These are phyloP conservation scores for Plectrocnemia conspersa DNA, from an alignment of 1,140 invertebrate species.

Conservation along the genomic window DNA sequence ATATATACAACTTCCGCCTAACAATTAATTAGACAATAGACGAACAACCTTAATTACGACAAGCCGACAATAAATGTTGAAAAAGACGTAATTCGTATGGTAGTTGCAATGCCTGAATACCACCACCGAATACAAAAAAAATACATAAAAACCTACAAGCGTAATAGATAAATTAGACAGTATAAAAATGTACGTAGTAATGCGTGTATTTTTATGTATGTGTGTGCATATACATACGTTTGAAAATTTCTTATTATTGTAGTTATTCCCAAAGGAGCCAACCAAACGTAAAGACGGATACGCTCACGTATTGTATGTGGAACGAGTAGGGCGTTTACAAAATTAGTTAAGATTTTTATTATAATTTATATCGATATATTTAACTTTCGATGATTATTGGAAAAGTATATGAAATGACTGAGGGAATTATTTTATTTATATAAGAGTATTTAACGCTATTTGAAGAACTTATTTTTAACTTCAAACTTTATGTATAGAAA, in stretches of 20 bases:
- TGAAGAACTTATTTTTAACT: no score
- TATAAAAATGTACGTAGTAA: conserved; percentile 22
- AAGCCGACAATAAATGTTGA: conserved; percentile 30
- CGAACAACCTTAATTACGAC: conserved; percentile 33
- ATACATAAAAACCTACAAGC: conserved; percentile 23
- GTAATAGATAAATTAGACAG: conserved; percentile 29
- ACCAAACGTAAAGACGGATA: conserved; percentile 5
- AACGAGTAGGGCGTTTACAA: no score
- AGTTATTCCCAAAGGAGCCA: conserved; percentile 5
- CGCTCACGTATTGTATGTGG: not conserved
- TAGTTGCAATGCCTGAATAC: conserved; percentile 15
- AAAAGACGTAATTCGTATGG: conserved; percentile 19
- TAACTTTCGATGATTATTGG: no score
- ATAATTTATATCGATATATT: no score
- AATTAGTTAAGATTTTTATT: no score
- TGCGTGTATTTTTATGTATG: not conserved
- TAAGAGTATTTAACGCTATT: no score
- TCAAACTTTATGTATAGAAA: no score
- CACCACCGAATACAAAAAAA: conserved; percentile 9
- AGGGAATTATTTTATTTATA: no score
- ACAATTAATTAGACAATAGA: conserved; percentile 32
- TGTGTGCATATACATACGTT: not conserved
- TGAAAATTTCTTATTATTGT: conserved; percentile 6
- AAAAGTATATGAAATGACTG: no score
- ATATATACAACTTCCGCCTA: conserved; percentile 10